Conservation (phyloP, 2,113 vertebrate genomes). For the Amia ocellicauda region DNA sequence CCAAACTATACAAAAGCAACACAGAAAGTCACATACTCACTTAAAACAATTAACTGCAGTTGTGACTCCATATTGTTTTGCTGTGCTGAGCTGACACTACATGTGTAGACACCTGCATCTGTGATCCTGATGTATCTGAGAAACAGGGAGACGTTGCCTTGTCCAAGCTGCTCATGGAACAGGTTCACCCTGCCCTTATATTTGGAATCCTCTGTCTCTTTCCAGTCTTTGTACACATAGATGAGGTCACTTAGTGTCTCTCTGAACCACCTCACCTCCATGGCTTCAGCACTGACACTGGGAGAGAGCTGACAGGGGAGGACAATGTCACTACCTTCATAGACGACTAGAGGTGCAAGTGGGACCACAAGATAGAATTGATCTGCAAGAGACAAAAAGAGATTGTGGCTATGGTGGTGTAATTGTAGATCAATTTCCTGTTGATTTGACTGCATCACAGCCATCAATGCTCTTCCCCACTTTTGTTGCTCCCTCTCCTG, state of each 20-base stretch:
- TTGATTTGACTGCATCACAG: too few relatives aligned
- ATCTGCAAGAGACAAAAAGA: too few relatives aligned
- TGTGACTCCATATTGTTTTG: background rate
- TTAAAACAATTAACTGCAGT: too few relatives aligned
- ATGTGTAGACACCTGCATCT: slow-evolving; percentile 28
- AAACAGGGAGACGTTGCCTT: slow-evolving; percentile 30
- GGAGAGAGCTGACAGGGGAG: slow-evolving; percentile 24
- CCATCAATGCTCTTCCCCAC: too few relatives aligned
- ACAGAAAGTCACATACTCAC: too few relatives aligned
- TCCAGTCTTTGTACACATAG: slow-evolving; percentile 18
- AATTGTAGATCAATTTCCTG: too few relatives aligned
- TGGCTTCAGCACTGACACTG: slow-evolving; percentile 21
- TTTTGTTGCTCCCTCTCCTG: too few relatives aligned
- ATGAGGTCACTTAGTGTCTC: slow-evolving; percentile 4
- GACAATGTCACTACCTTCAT: slow-evolving; percentile 14
- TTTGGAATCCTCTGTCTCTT: slow-evolving; percentile 1
- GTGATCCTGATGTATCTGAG: slow-evolving; percentile 18
- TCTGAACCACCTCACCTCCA: slow-evolving; percentile 29
- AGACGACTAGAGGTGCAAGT: too few relatives aligned
- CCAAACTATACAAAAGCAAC: too few relatives aligned
- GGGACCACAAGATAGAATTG: too few relatives aligned
- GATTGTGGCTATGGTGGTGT: too few relatives aligned
- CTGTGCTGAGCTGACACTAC: slow-evolving; percentile 18
- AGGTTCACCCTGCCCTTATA: slow-evolving; percentile 24
- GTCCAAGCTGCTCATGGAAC: slow-evolving; percentile 17